Percentiles rank a stretch among this genome's conserved stretches.
These are phyloP conservation scores for Sitta carolinensis DNA, from an alignment of 2,797 vertebrate species.

Conservation along the genomic window DNA sequence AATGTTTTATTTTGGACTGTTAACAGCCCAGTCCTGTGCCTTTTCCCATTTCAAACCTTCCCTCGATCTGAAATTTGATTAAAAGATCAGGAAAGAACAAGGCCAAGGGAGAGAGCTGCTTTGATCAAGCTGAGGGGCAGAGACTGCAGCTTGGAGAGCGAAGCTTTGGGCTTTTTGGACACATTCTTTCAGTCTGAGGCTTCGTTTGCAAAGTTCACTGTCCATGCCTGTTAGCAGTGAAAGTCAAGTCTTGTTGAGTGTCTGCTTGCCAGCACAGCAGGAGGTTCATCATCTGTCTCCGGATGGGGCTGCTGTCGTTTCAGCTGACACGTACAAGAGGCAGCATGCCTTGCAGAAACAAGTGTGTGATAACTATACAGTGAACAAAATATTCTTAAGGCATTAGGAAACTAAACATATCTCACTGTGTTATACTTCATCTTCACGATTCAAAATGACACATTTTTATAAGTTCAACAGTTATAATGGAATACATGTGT, in stretches of 20 bases:
- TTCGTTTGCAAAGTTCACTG: constrained; percentile 56
- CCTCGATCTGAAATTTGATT: neutral
- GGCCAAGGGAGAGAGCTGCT: neutral
- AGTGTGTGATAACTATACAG: constrained; percentile 64
- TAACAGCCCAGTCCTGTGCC: neutral
- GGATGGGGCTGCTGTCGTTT: constrained; percentile 49
- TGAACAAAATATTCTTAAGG: constrained; percentile 64
- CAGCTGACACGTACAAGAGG: constrained; percentile 62
- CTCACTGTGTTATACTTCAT: constrained; percentile 38
- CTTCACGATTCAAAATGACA: constrained; percentile 69
- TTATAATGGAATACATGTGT: neutral
- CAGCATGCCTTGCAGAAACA: constrained; percentile 67
- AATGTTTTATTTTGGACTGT: neutral
- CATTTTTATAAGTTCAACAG: constrained; percentile 16
- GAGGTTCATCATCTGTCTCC: constrained; percentile 58
- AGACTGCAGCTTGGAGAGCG: neutral
- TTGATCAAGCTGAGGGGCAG: neutral
- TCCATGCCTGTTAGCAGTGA: constrained; percentile 67
- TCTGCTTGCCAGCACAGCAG: constrained; percentile 54
- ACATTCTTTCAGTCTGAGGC: constrained; percentile 25
- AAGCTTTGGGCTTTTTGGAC: constrained; percentile 54
- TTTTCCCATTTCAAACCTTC: neutral
- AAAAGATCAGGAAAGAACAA: neutral
- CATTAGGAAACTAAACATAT: constrained; percentile 41
- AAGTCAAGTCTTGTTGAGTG: constrained; percentile 72